A percentile compares a stretch with the other conserved stretches of the same genome.
Evolutionary conservation across 2,888 invertebrate species (phyloP).

Genomic region (Epirrita christyi): DNA sequence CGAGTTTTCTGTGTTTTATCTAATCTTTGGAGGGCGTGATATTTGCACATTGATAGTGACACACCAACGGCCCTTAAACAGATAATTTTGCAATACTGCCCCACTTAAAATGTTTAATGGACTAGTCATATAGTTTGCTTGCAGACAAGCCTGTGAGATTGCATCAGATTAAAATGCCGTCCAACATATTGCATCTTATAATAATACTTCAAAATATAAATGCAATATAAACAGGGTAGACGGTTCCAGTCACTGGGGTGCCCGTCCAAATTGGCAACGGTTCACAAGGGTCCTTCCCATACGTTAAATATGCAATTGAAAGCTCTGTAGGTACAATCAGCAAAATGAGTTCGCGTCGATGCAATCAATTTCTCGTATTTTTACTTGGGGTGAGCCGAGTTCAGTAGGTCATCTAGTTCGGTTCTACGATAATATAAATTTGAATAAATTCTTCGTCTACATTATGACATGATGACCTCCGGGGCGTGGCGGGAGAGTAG

Average conservation of each 20-base stretch:
- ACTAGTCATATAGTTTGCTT: slow-evolving; percentile 17
- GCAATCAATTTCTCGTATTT: slow-evolving; percentile 80
- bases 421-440: not conserved
- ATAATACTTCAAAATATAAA: slow-evolving; percentile 52
- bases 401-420: slow-evolving; percentile 62
- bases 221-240: slow-evolving; percentile 68
- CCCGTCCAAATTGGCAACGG: slow-evolving; percentile 76
- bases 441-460: no score
- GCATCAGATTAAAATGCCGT: slow-evolving; percentile 10
- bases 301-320: slow-evolving; percentile 82
- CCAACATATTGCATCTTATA: slow-evolving; percentile 54
- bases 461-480: no score
- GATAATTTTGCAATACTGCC: slow-evolving; percentile 61
- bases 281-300: slow-evolving; percentile 76
- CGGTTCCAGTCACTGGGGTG: slow-evolving; percentile 54
- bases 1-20: slow-evolving; percentile 71
- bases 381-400: slow-evolving; percentile 60
- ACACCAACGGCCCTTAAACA: slow-evolving; percentile 68
- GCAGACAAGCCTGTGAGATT: slow-evolving; percentile 12
- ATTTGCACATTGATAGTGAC: slow-evolving; percentile 79
- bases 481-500: no score
- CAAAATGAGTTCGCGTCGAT: slow-evolving; percentile 77
- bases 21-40: slow-evolving; percentile 76
- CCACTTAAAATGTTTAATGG: slow-evolving; percentile 21
- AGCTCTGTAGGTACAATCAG: slow-evolving; percentile 78